These are phyloP conservation scores for Temnopleurus reevesii DNA, from an alignment of 53 echinoderm and acorn worm species.

Conservation along the genomic window DNA sequence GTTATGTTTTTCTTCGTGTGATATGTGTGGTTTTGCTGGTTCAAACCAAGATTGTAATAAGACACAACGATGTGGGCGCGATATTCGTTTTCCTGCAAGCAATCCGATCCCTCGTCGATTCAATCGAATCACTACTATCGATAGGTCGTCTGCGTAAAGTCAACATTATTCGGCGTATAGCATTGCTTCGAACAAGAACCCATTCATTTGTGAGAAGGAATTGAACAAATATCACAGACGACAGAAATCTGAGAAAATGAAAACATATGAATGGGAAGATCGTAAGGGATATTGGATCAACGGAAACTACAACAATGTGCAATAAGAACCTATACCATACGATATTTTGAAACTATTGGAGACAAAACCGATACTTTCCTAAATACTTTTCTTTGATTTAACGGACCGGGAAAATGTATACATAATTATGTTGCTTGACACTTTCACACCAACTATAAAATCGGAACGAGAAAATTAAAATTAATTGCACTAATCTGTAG, in stretches of 20 bases:
- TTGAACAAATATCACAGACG: no score
- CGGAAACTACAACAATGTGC: no score
- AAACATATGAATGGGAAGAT: background rate
- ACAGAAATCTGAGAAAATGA: background rate
- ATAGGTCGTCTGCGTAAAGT: conserved; percentile 25
- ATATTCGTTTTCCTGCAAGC: conserved; percentile 7
- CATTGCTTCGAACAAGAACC: background rate
- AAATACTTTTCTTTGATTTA: no score
- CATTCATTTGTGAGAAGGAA: background rate
- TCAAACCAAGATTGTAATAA: background rate
- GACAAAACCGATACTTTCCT: no score
- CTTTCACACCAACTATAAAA: no score
- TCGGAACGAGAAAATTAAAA: no score
- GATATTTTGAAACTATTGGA: no score
- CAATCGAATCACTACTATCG: conserved; percentile 34
- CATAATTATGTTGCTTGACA: no score
- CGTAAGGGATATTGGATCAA: background rate
- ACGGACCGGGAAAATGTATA: no score
- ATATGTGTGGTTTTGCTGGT: background rate
- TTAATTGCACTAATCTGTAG: no score
- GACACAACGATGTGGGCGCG: background rate
- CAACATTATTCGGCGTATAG: conserved; percentile 10
- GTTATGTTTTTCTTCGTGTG: no score
- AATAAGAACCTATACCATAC: no score
- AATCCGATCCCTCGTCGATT: conserved; percentile 33